Evolutionary conservation across 2,113 vertebrate species (phyloP).

Genomic region (Cisticola juncidis): DNA sequence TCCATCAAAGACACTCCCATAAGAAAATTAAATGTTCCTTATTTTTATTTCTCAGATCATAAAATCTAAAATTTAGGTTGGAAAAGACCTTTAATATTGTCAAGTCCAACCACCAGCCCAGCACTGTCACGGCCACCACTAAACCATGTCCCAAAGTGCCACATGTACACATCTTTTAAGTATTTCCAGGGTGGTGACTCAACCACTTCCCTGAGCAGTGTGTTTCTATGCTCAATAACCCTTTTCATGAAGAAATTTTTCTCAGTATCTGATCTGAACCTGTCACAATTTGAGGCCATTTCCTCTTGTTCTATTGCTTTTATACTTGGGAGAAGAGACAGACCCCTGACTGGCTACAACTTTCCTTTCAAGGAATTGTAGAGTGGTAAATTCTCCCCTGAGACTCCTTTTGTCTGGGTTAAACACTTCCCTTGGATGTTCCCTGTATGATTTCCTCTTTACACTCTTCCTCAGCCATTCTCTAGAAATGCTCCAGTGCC

Average conservation of each 20-base stretch:
- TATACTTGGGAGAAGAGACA: neutral
- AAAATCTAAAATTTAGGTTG: neutral
- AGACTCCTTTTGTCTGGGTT: neutral
- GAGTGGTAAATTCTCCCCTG: neutral
- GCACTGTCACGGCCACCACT: neutral
- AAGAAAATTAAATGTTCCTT: neutral
- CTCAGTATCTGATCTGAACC: neutral
- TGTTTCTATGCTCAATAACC: neutral
- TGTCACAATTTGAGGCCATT: neutral
- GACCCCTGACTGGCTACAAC: fast-evolving
- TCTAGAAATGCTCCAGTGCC: neutral
- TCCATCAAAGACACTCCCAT: neutral
- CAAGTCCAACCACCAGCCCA: neutral
- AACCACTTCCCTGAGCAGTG: neutral
- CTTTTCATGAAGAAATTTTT: neutral
- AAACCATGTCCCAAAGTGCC: neutral
- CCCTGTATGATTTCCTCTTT: neutral
- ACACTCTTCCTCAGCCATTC: neutral
- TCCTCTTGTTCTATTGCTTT: neutral
- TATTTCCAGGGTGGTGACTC: neutral
- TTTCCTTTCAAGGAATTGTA: neutral
- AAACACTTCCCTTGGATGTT: neutral
- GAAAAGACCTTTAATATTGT: neutral
- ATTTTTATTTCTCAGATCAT: neutral
- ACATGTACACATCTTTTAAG: neutral